These are phyloP conservation scores for Trinectes maculatus DNA, from an alignment of 2,113 vertebrate genomes.

Conservation along the genomic window DNA sequence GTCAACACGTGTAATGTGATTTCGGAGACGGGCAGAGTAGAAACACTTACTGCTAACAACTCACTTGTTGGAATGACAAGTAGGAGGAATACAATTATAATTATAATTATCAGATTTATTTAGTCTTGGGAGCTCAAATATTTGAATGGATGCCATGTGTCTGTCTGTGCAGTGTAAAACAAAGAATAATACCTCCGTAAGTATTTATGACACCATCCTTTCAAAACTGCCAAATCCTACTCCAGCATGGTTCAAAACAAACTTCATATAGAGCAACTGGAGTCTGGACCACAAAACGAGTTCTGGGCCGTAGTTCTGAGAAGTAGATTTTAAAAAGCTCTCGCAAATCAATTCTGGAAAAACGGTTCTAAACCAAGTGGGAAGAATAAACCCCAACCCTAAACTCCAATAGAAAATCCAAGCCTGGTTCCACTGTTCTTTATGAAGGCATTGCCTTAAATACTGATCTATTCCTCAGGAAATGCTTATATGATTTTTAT, in stretches of 20 bases:
- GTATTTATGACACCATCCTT: not conserved
- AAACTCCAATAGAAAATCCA: too few relatives aligned
- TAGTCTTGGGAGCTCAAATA: too few relatives aligned
- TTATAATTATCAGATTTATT: too few relatives aligned
- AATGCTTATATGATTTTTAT: too few relatives aligned
- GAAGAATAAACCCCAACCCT: not conserved
- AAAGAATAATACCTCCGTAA: not conserved
- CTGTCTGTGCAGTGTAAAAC: not conserved
- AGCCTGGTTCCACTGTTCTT: too few relatives aligned
- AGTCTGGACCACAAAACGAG: not conserved
- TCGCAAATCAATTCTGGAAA: not conserved
- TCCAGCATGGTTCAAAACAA: not conserved
- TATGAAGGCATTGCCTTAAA: too few relatives aligned
- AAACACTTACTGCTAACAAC: not conserved
- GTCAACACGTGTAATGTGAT: constrained; percentile 2
- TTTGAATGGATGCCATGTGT: too few relatives aligned
- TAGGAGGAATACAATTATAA: too few relatives aligned
- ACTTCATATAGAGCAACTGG: not conserved
- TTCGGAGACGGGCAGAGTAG: constrained; percentile 1
- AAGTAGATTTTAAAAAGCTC: not conserved
- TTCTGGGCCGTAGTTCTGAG: not conserved
- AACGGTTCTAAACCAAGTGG: not conserved
- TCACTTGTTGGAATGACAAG: too few relatives aligned
- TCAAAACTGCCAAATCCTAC: not conserved
- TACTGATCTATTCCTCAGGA: too few relatives aligned